These are phyloP conservation scores for Chlorops oryzae DNA, from an alignment of 1,140 invertebrate genomes.

Conservation along the genomic window DNA sequence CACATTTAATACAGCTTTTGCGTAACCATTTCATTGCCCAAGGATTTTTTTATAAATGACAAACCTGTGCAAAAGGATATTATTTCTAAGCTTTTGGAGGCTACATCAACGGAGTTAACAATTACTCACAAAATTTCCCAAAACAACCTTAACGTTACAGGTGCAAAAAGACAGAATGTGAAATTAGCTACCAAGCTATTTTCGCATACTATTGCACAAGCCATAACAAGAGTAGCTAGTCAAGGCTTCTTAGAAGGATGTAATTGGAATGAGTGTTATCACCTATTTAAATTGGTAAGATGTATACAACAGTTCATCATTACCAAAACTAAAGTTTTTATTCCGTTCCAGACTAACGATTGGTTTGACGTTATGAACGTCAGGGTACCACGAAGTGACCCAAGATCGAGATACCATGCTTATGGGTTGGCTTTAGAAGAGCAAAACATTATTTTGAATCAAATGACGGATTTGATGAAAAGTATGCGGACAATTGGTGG, in stretches of 20 bases:
- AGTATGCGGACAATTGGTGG: not conserved
- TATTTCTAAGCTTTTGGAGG: not conserved
- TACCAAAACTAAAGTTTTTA: too few relatives aligned
- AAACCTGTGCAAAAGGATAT: not conserved
- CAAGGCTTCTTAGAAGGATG: not conserved
- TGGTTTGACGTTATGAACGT: conserved; percentile 5
- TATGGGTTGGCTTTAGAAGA: not conserved
- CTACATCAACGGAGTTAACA: not conserved
- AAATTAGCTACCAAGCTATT: conserved; percentile 1
- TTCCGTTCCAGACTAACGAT: not conserved
- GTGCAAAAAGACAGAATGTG: not conserved
- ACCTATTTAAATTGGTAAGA: conserved; percentile 1
- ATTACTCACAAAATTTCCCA: not conserved
- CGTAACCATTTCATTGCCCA: not conserved
- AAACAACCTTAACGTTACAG: not conserved
- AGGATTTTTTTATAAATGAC: not conserved
- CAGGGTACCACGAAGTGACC: not conserved
- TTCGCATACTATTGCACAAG: not conserved
- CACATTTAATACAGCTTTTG: conserved; percentile 1
- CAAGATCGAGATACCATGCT: not conserved
- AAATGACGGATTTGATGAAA: not conserved
- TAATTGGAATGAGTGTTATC: conserved; percentile 5
- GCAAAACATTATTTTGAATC: not conserved
- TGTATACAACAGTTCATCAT: too few relatives aligned
- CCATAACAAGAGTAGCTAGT: not conserved